Evolutionary conservation across 1,140 invertebrate species (phyloP), one percentile per base, ranked within the genome.

Genomic region (Pristionchus pacificus): DNA sequence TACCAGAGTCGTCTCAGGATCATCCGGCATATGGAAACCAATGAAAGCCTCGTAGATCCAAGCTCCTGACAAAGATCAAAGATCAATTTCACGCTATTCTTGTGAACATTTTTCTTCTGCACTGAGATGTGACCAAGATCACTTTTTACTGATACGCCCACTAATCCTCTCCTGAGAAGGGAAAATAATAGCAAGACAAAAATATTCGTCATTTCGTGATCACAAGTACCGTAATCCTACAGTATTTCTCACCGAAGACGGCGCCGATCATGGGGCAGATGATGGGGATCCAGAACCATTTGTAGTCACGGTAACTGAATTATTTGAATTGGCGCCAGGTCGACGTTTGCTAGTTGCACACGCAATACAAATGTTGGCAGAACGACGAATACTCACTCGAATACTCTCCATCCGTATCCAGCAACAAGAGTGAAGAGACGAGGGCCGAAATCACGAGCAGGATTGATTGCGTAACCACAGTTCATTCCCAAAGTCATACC

Each of bases 401-500:
- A 73, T 2, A 85, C 81, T 64, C 84, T 80, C 87, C 87, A 89
- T 6, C 88, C 88, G 62, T 74, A 76, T n/a, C 71, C 72, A 59
- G 85, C 85, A 10, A 87, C 72, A 1, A 84, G 75, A 0, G 86
- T 87, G 75, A 89, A 88, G 3, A 88, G 69, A 60, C 88, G 78
- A 2, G 88, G 88, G 0, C 84, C 84, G 14, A 89, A 81, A 78
- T 89, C 88, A 60, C 88, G 77, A 2, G 88, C 88, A 14, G 88
- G 88, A 81, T 89, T 89, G 60, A 89, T 85, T 2, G 88, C 86
- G 65, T 86, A 88, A n/a, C 88, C 88, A 74, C 86, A 87, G 81
- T 89, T 89, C 70, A 73, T 77, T n/a, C 84, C 82, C 71, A 88
- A 86, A 25, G 85, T 83, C 74, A 87, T 82, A n/a, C 87, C 87